Base-by-base conservation (phyloP, 2,113 vertebrate genomes). In the Micronycteris hirsuta region DNA sequence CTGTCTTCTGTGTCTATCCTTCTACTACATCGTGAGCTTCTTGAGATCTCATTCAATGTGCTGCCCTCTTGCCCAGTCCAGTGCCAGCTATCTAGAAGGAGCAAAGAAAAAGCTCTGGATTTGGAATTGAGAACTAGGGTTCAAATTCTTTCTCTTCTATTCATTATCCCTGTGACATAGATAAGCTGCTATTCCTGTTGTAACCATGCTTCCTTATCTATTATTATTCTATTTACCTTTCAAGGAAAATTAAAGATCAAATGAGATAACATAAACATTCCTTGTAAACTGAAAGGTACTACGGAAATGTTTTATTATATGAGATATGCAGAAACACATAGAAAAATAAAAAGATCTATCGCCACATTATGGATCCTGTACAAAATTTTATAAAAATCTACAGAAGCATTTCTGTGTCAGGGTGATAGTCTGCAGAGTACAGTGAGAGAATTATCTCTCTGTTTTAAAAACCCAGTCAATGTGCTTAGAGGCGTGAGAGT, bases 251-350 rank as follows among this genome's bases (percentile, higher is more conserved):
- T 47, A 17, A 78, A 70, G 70, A 80, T 52, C 70, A 94, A 92
- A 58, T 73, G 45, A 89, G 36, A 74, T 92, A 58, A 81, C 12
- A 36, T 86, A 85, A 91, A 77, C 68, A 86, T 83, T 96, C 22
- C 33, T 63, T 85, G 8, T 85, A 80, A 89, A 80, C 22, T 92
- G 5, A 7, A 87, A 90, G 87, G 47, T 61, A 67, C 22, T 81
- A 73, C 96, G 86, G 93, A 85, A 85, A 84, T 94, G 77, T 81
- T 94, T 95, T 95, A 83, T 65, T 90, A 24, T 45, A 56, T 81
- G 67, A 65, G 84, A 81, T 95, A 68, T 85, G 20, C 47, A 94
- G 63, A 71, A 87, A 80, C 20, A 85, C 20, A 45, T 2, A 85
- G 47, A n/a, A 84, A 67, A 58, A 58, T 58, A 10, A 83, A 93